Base-by-base conservation (phyloP, 2,113 vertebrate species). In the Gorsachius goisagi region DNA sequence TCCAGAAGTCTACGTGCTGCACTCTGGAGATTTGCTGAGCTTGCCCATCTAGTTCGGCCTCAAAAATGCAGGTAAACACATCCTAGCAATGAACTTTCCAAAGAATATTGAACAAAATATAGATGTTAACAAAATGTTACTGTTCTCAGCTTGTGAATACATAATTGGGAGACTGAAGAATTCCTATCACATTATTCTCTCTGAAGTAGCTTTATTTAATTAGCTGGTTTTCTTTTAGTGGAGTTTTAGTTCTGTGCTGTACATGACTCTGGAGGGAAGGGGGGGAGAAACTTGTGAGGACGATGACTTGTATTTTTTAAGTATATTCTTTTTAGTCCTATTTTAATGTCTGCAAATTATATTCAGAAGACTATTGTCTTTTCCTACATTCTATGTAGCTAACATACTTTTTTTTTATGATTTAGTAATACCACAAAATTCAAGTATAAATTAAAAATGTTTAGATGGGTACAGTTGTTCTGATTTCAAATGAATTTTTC, bases 21-120 rank as follows among this genome's bases (percentile, higher is more conserved):
- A 15, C 98, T 99, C 58, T 99, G 99, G 99, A 98, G 99, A 91
- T 99, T 99, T 97, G 99, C 99, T 68, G 99, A 99, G 97, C 99
- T 99, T 41, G 98, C 99, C 44, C 99, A 99, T 92, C 98, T 99
- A 80, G 99, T 99, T 81, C 98, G 99, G 67, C 99, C 99, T 37
- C 99, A 99, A 91, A 99, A 99, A 90, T 99, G 99, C 99, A 99
- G 99, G 99, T 99, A 97, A 94, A 55, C 17, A 63, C 24, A 21
- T 63, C 8, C 22, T 12, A 9, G 24, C 52, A 44, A 39, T 26
- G 18, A 68, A 24, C 24, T 72, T 82, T 28, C 5, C 16, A 17
- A 63, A 56, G 26, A 72, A 21, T 18, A 14, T 44, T 41, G 47
- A 72, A 67, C 14, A 12, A 81, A 78, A 68, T 66, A 8, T 1